Evolutionary conservation across 1,140 invertebrate species (phyloP), one percentile per base, ranked within the genome.

Genomic region (Bemisia tabaci): DNA sequence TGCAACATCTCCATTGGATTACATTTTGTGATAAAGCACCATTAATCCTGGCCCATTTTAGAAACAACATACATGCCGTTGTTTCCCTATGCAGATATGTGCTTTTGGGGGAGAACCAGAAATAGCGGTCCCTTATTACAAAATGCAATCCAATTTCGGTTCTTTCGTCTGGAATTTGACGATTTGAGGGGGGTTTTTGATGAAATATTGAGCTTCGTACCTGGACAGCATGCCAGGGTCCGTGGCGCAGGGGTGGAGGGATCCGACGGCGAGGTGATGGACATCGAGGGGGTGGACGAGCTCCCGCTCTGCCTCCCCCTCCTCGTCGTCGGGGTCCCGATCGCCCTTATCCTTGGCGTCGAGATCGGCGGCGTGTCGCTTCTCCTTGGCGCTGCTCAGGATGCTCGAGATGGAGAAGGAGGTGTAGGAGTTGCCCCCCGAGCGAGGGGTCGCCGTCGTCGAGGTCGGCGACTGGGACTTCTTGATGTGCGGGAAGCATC

Each of bases 391-490:
- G 48, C 67, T 65, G 23, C 64, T 62, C 26, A 72, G 62, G 26
- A 73, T 72, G 63, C 69, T 73, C 26, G 68, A 71, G 22, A 72
- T 73, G 59, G 71, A 72, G 33, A 72, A 72, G 2, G 71, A 71
- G 24, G 71, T 73, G 66, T 70, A 71, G 23, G 67, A 65, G 22
- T 65, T 60, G 21, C 62, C 24, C 5, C 5, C 33, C 59, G 65
- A 63, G 21, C 60, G 64, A 26, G 64, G 64, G 33, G 63, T 67
- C 25, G 67, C 48, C 61, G 68, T 59, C 59, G 63, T 65, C 33
- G 67, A 65, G 11, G 65, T 22, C 26, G 61, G 64, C 26, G 62
- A 48, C 48, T 63, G 65, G 27, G 66, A 62, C 61, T n/a, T n/a
- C n/a, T n/a, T n/a, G n/a, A n/a, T n/a, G n/a, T n/a, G n/a, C n/a